Conservation (phyloP, 1,140 invertebrate genomes). For the Drosophila lacteicornis region DNA sequence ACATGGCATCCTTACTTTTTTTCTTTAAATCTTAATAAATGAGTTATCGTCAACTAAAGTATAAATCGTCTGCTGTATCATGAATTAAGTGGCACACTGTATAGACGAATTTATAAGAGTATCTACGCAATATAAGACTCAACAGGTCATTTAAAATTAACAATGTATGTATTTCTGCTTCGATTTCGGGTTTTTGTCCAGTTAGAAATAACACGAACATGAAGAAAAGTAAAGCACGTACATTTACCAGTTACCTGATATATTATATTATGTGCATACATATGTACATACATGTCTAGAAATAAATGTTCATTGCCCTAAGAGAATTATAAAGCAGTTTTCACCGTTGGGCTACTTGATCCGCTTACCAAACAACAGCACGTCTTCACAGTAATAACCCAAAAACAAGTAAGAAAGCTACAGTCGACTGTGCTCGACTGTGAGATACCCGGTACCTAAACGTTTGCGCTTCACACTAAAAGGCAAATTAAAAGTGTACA, state of each 20-base stretch:
- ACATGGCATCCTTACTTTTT: no score
- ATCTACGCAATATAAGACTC: no score
- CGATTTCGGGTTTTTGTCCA: not conserved
- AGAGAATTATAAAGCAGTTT: slow-evolving; percentile 13
- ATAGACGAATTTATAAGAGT: no score
- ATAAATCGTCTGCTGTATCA: no score
- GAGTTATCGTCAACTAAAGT: no score
- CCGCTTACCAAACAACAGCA: slow-evolving; percentile 12
- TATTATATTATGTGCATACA: not conserved
- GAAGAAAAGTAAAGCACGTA: slow-evolving; percentile 6
- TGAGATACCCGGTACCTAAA: no score
- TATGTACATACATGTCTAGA: not conserved
- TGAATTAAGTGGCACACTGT: no score
- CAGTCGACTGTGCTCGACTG: no score
- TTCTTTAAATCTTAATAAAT: no score
- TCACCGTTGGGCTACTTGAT: slow-evolving; percentile 7
- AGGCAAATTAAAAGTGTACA: no score
- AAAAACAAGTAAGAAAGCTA: no score
- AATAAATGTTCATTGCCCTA: slow-evolving; percentile 13
- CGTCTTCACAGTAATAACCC: slow-evolving; percentile 1
- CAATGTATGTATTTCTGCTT: not conserved
- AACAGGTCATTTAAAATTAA: not conserved
- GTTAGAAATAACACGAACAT: not conserved
- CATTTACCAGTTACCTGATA: slow-evolving; percentile 4
- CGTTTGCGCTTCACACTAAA: no score